Evolutionary conservation across 2,113 vertebrate genomes (phyloP).

Genomic region (Lanius ludovicianus): DNA sequence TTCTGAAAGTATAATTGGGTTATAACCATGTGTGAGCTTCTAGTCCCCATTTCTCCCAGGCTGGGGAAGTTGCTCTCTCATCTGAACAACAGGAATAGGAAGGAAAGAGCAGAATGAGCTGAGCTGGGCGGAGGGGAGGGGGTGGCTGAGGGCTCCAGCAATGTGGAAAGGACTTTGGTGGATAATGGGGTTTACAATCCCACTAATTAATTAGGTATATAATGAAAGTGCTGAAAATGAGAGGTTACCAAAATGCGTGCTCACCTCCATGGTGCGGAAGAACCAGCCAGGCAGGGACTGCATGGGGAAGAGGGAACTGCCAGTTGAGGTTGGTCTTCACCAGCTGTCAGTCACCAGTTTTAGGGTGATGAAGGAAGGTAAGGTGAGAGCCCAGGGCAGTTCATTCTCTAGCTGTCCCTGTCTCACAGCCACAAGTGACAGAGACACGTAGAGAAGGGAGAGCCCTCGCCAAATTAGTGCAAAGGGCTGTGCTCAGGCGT

Average conservation of each 20-base stretch:
- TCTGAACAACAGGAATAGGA: not conserved
- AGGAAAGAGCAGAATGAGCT: not conserved
- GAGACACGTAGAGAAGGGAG: not conserved
- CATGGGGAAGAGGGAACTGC: not conserved
- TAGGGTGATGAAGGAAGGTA: rapidly evolving
- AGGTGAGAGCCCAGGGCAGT: not conserved
- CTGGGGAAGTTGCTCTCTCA: not conserved
- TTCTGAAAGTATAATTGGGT: constrained; percentile 38
- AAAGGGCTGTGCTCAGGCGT: not conserved
- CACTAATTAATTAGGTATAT: not conserved
- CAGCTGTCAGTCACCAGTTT: not conserved
- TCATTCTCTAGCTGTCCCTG: not conserved
- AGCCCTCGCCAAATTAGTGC: rapidly evolving
- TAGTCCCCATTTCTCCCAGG: not conserved
- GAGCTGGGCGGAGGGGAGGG: not conserved
- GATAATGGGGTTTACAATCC: not conserved
- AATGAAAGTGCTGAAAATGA: not conserved
- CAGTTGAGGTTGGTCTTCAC: not conserved
- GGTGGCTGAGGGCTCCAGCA: not conserved
- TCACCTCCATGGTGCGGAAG: not conserved
- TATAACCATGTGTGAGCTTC: not conserved
- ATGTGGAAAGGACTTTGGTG: not conserved
- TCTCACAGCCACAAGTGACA: not conserved
- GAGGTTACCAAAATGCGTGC: not conserved
- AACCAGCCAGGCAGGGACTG: not conserved